A percentile compares a stretch with the other conserved stretches of the same genome.
Conservation (phyloP, 2,797 vertebrate genomes). For the Chelonia mydas region DNA sequence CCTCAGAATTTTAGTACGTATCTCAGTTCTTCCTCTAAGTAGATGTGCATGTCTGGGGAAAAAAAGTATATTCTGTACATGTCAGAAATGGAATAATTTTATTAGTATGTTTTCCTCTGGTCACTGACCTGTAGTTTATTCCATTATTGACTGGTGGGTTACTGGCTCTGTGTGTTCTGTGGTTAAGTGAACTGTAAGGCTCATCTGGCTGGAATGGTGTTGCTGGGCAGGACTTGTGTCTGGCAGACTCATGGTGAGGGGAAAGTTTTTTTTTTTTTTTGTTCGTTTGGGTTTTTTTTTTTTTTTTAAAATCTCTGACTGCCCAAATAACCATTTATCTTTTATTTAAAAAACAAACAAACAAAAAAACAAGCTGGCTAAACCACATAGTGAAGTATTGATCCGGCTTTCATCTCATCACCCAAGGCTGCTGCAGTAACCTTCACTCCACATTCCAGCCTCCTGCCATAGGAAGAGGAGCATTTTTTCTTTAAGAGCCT, state of each 20-base stretch:
- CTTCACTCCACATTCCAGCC: conserved; percentile 67
- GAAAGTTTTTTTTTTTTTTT: conserved; percentile 50
- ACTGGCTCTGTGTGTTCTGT: conserved; percentile 50
- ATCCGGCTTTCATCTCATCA: conserved; percentile 43
- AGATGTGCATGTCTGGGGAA: conserved; percentile 44
- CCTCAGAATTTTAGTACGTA: conserved; percentile 61
- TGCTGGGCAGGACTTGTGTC: conserved; percentile 30
- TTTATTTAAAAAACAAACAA: too few relatives aligned
- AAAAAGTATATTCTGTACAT: conserved; percentile 54
- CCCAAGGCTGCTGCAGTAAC: conserved; percentile 55
- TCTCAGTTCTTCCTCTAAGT: neutral
- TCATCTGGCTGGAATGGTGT: conserved; percentile 47
- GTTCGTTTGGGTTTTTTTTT: neutral
- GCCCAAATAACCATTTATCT: conserved; percentile 37
- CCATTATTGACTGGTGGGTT: conserved; percentile 69
- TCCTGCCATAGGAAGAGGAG: neutral
- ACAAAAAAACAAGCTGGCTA: conserved; percentile 67
- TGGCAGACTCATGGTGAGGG: conserved; percentile 62
- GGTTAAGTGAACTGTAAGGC: conserved; percentile 57
- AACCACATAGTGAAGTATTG: conserved; percentile 59
- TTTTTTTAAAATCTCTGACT: conserved; percentile 54
- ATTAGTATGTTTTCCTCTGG: conserved; percentile 71
- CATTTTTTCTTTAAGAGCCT: neutral
- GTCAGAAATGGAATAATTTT: conserved; percentile 68
- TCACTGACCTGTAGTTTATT: conserved; percentile 73